Evolutionary conservation across 2,797 vertebrate species (phyloP).

Genomic region (Morelia viridis): DNA sequence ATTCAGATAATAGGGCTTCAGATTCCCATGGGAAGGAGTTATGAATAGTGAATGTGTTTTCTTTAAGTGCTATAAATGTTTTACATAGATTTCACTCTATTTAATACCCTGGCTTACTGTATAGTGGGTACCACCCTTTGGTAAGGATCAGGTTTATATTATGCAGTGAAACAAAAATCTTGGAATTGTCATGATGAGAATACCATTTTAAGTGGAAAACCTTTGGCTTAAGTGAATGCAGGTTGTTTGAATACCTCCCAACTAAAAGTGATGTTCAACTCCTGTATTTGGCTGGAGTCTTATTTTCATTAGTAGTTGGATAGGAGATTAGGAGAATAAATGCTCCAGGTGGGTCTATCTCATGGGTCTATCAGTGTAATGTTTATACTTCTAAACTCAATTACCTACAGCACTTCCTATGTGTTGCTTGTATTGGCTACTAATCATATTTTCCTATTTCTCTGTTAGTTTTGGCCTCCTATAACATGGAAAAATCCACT

Average conservation of each 20-base stretch:
- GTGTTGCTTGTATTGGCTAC: conserved; percentile 83
- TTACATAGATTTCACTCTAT: conserved; percentile 69
- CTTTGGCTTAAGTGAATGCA: conserved; percentile 58
- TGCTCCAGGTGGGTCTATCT: conserved; percentile 85
- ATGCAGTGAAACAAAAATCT: conserved; percentile 61
- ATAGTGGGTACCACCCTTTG: conserved; percentile 65
- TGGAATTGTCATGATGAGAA: conserved; percentile 53
- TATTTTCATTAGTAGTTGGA: conserved; percentile 71
- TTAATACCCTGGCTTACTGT: conserved; percentile 59
- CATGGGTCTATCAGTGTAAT: conserved; percentile 75
- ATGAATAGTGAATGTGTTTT: conserved; percentile 73
- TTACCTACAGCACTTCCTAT: conserved; percentile 88
- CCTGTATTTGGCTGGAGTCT: conserved; percentile 68
- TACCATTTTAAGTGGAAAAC: conserved; percentile 68
- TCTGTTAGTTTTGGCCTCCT: conserved; percentile 82
- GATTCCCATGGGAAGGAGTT: conserved; percentile 75
- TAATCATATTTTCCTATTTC: conserved; percentile 75
- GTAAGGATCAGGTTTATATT: conserved; percentile 64
- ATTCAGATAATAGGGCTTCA: conserved; percentile 53
- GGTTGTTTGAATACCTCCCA: conserved; percentile 60
- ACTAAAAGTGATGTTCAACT: conserved; percentile 59
- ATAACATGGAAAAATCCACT: conserved; percentile 76
- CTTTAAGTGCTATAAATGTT: conserved; percentile 71
- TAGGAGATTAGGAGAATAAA: conserved; percentile 66
- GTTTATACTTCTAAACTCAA: conserved; percentile 77